phyloP scores from a whole-genome alignment of 2,888 invertebrate species.

The Polyploca ridens region DNA sequence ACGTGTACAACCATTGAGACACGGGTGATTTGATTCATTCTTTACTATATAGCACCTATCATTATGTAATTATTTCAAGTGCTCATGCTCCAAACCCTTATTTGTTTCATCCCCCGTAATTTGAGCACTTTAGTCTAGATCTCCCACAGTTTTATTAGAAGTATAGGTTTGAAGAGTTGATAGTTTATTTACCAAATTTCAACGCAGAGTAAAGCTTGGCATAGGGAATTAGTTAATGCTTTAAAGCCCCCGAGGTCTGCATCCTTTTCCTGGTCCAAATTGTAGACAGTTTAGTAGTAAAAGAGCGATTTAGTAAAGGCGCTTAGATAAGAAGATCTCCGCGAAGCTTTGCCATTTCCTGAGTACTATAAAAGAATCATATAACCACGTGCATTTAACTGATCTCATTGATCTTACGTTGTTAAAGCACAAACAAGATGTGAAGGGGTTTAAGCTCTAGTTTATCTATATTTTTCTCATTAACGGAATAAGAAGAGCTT shows the following conservation, averaged over 20 bases:
- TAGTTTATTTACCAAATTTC: conserved; percentile 37
- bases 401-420: conserved; percentile 28
- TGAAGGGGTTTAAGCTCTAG: neutral
- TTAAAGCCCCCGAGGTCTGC: conserved; percentile 64
- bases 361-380: conserved; percentile 39
- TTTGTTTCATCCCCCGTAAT: conserved; percentile 55
- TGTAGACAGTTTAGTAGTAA: conserved; percentile 64
- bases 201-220: conserved; percentile 71
- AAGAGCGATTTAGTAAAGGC: conserved; percentile 59
- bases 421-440: conserved; percentile 16
- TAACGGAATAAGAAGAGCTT: neutral
- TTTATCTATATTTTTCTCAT: neutral
- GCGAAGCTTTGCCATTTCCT: conserved; percentile 67
- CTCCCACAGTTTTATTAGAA: conserved; percentile 48
- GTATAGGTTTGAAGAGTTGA: conserved; percentile 29
- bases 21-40: conserved; percentile 50
- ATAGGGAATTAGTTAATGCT: conserved; percentile 68
- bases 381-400: conserved; percentile 25
- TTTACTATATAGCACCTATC: conserved; percentile 45
- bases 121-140: conserved; percentile 58
- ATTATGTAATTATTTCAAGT: conserved; percentile 49
- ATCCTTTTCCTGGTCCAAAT: conserved; percentile 57
- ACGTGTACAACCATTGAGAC: conserved; percentile 40
- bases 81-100: conserved; percentile 50
- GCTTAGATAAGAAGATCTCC: conserved; percentile 60